phyloP scores from a whole-genome alignment of 2,888 invertebrate species.

The Sinhomidia bicolor region DNA sequence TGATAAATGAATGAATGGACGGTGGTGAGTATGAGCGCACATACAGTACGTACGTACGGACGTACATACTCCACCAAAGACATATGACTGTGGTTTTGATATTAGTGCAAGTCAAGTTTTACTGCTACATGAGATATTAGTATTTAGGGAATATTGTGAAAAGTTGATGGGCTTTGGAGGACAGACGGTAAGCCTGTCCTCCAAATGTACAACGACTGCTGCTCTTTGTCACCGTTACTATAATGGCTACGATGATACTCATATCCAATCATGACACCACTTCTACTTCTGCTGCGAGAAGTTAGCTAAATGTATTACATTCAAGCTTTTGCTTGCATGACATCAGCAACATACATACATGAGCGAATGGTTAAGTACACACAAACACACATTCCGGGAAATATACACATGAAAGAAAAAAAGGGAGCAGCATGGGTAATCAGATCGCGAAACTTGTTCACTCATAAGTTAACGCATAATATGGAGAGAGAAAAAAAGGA shows the following conservation, averaged over 20 bases:
- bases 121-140: slow-evolving; percentile 79
- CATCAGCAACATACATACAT: background rate
- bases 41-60: no score
- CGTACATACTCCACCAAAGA: slow-evolving; percentile 25
- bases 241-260: slow-evolving; percentile 9
- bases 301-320: background rate
- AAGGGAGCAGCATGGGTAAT: slow-evolving; percentile 26
- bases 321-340: background rate
- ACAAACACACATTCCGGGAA: background rate
- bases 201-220: slow-evolving; percentile 58
- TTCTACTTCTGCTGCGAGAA: background rate
- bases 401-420: background rate
- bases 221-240: background rate
- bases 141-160: slow-evolving; percentile 80
- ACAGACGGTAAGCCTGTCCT: slow-evolving; percentile 64
- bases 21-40: slow-evolving; percentile 53
- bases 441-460: slow-evolving; percentile 43
- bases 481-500: slow-evolving; percentile 59
- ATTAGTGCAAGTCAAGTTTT: slow-evolving; percentile 49
- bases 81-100: slow-evolving; percentile 59
- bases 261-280: background rate
- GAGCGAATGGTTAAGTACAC: background rate
- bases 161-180: slow-evolving; percentile 78
- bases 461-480: slow-evolving; percentile 66
- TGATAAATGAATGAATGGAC: slow-evolving; percentile 68